Evolutionary conservation across 2,113 vertebrate genomes (phyloP).

Genomic region (Mirounga angustirostris): DNA sequence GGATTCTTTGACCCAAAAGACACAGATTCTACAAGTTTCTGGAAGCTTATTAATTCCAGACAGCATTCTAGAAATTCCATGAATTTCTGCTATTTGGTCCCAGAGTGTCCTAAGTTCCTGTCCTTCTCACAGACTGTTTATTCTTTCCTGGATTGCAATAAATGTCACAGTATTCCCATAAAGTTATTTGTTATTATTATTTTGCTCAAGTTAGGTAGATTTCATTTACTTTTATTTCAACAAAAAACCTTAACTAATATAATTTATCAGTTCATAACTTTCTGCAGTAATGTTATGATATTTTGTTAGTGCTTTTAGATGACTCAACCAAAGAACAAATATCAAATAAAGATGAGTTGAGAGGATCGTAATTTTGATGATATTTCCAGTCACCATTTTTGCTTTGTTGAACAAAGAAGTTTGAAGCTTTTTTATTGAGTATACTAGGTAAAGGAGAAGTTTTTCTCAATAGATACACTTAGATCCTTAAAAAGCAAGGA

Average conservation of each 20-base stretch:
- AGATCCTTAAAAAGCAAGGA: background rate
- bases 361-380: background rate
- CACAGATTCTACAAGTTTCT: slow-evolving; percentile 3
- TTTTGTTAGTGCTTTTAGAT: background rate
- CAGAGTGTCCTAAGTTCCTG: background rate
- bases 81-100: background rate
- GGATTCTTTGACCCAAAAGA: background rate
- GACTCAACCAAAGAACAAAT: background rate
- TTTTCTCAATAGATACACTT: background rate
- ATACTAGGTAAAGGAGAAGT: background rate
- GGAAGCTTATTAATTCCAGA: background rate
- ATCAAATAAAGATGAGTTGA: background rate
- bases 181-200: background rate
- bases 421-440: background rate
- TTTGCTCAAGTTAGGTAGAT: slow-evolving; percentile 25
- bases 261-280: background rate
- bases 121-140: background rate
- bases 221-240: slow-evolving; percentile 32
- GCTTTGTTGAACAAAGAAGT: background rate
- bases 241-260: background rate
- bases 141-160: background rate
- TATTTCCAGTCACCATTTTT: slow-evolving; percentile 17
- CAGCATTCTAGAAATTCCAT: background rate
- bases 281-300: background rate
- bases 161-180: background rate